Base-by-base conservation (phyloP, 2,113 vertebrate genomes). In the Podarcis muralis region DNA sequence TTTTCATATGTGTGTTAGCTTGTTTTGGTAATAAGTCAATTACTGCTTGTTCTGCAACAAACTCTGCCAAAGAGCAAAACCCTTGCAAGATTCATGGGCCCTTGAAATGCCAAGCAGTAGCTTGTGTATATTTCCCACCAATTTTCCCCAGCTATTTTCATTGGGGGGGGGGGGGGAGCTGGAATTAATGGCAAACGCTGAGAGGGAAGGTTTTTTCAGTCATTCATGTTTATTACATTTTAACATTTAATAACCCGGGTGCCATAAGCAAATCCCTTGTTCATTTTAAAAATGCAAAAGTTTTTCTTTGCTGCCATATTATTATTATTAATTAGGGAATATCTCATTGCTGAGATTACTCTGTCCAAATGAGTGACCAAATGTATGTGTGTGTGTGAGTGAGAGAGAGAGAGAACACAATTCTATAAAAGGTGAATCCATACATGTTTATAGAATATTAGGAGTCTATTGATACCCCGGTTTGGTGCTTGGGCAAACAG, bases 241-340 rank as follows among this genome's bases (percentile, higher is more conserved):
- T 97, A 97, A 97, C 95, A 92, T 97, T 96, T 97, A 96, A 96
- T 96, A 93, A 92, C 85, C 65, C 86, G 91, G 91, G 90, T 91
- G 90, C 18, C 94, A 37, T 92, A 86, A 91, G 81, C 69, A 91
- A 88, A 87, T 93, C 30, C 91, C 57, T 91, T 69, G 59, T 79
- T 85, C 53, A 76, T 7, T 92, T 91, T 92, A 35, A 91, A 86
- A 81, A 71, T 87, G 59, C 87, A 86, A 23, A 81, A 85, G 86
- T 91, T 35, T 87, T 89, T 62, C 79, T 66, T 87, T 90, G 87
- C 53, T 0, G 0, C 74, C 83, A 53, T 53, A 11, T 53, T 53
- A 53, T 48, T 94, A 93, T 37, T 40, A 12, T 83, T 93, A 92
- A 88, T 88, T 25, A 15, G 85, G 85, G 89, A 95, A 13, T 5